Evolutionary conservation across 2,888 invertebrate species (phyloP), one percentile per base, ranked within the genome.

Genomic region (Linhomoeus sp.): DNA sequence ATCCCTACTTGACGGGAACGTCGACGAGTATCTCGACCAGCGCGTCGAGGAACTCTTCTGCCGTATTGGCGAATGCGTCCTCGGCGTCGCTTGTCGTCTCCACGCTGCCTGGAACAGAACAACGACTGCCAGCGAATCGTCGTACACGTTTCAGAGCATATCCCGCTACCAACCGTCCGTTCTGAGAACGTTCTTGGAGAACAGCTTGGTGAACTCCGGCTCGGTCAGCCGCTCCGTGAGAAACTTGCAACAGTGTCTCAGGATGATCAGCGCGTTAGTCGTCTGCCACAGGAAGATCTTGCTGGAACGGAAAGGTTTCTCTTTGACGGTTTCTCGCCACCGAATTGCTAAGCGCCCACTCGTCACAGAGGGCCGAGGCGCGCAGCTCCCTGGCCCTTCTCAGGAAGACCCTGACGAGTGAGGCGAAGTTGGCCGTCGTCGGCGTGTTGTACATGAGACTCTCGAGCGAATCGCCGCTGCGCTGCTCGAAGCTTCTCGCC

Each of bases 181-280:
- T 17, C 46, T 63, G 61, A 58, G 22, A 17, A 47, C 33, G 26
- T 43, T 41, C 20, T 43, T 45, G 15, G 19, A 2, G 37, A 87
- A 76, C 63, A 88, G 84, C 53, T 80, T 76, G 45, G 84, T 72
- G 53, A 92, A 71, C 54, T 85, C 81, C 53, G 81, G 81, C 66
- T 92, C 90, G 0, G 81, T 80, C 17, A 87, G 77, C 56, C 81
- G 81, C 66, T 92, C 87, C 17, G 86, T 80, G 38, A 92, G 72
- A 64, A 85, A 90, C 66, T 90, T 90, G 49, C 76, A 53, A 75
- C 81, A 58, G 55, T 68, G 69, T 15, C 90, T 75, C 49, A 90
- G 77, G 25, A 88, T 80, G 61, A 88, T 86, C 43, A 97, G 68
- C 0, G 85, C 81, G 69, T 94, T 94, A 68, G 81, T 85, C 0